These are phyloP conservation scores for Liopterus haemorrhoidalis DNA, from an alignment of 2,888 invertebrate species.

Conservation along the genomic window DNA sequence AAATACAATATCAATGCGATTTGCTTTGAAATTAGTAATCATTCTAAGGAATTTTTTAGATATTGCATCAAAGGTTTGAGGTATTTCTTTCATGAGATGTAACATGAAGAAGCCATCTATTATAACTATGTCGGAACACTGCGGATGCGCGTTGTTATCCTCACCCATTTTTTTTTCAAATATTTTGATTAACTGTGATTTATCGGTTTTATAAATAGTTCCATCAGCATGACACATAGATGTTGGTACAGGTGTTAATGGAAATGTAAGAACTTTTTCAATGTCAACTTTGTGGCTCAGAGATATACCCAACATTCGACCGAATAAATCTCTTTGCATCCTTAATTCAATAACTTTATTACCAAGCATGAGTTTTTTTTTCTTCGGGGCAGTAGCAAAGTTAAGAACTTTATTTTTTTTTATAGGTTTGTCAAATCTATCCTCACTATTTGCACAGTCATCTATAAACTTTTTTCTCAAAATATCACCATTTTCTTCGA, in stretches of 20 bases:
- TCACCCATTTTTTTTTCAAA: conserved; percentile 20
- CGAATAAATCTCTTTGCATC: conserved; percentile 30
- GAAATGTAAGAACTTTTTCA: conserved; percentile 26
- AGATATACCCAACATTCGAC: conserved; percentile 29
- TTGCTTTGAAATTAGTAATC: conserved; percentile 16
- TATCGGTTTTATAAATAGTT: conserved; percentile 28
- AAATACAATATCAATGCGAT: conserved; percentile 27
- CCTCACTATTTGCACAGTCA: conserved; percentile 24
- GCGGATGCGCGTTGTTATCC: no score
- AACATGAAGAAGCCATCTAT: conserved; percentile 33
- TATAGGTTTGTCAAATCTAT: conserved; percentile 29
- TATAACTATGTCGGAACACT: conserved; percentile 25
- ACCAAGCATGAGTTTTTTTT: conserved; percentile 21
- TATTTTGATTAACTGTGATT: conserved; percentile 32
- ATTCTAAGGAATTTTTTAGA: conserved; percentile 26
- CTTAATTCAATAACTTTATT: conserved; percentile 29
- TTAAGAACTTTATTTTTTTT: no score
- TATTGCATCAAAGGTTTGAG: conserved; percentile 30
- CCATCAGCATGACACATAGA: conserved; percentile 27
- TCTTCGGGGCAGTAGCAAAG: no score
- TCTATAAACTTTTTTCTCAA: conserved; percentile 24
- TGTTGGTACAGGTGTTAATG: conserved; percentile 27
- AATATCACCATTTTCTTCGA: conserved; percentile 28
- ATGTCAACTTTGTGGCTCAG: conserved; percentile 27
- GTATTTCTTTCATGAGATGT: conserved; percentile 19